Percentiles rank a stretch among this genome's conserved stretches.
Evolutionary conservation across 1,140 invertebrate genomes (phyloP).

Genomic region (Pseudoatta argentina): DNA sequence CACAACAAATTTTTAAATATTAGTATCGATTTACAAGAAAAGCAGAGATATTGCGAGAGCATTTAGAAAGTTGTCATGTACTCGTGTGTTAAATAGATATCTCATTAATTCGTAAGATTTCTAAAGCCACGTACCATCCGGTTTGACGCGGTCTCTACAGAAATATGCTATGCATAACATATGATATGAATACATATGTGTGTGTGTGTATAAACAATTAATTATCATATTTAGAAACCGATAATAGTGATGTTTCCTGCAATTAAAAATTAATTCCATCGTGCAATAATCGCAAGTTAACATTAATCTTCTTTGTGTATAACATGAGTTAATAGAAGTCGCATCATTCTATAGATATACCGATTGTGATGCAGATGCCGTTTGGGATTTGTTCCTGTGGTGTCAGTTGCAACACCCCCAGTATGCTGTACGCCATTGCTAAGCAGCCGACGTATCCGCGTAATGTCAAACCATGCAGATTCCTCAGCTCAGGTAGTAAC

Average conservation of each 20-base stretch:
- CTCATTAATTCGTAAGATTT: slow-evolving; percentile 25
- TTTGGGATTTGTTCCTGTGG: slow-evolving; percentile 32
- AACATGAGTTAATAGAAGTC: slow-evolving; percentile 5
- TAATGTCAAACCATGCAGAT: slow-evolving; percentile 90
- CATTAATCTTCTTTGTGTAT: not conserved
- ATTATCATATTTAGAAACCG: not conserved
- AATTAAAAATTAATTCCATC: not conserved
- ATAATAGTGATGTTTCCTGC: not conserved
- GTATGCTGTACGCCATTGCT: slow-evolving; percentile 87
- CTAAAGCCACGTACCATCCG: not conserved
- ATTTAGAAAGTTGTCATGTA: slow-evolving; percentile 37
- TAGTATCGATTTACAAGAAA: not conserved
- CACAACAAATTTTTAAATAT: not conserved
- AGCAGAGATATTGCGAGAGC: not conserved
- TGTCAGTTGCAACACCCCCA: slow-evolving; percentile 87
- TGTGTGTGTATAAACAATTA: not conserved
- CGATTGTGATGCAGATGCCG: slow-evolving; percentile 37
- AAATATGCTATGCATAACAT: not conserved
- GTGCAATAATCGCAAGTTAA: not conserved
- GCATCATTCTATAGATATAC: slow-evolving; percentile 55
- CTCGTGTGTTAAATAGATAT: not conserved
- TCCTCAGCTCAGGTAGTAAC: slow-evolving; percentile 89
- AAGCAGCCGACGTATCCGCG: slow-evolving; percentile 89
- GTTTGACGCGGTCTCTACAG: not conserved
- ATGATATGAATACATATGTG: not conserved